Conservation (phyloP, 2,113 vertebrate genomes). For the Tyto alba region DNA sequence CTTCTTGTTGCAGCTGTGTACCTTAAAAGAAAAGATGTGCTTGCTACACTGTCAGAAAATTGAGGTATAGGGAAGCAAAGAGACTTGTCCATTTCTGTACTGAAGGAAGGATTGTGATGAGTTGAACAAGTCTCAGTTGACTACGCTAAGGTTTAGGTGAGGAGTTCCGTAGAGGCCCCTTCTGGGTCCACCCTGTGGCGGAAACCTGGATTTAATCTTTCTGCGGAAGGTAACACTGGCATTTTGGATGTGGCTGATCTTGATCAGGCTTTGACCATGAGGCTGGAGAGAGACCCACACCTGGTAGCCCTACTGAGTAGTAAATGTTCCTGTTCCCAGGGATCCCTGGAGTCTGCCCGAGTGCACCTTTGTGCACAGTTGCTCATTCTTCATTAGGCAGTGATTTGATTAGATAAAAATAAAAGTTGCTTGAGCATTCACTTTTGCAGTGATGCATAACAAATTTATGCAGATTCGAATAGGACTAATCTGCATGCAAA, state of each 20-base stretch:
- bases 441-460: conserved; percentile 72
- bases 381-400: conserved; percentile 70
- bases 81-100: background rate
- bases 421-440: conserved; percentile 78
- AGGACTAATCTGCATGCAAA: conserved; percentile 74
- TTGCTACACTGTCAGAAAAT: background rate
- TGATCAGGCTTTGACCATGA: background rate
- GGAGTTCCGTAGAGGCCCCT: background rate
- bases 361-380: conserved; percentile 58
- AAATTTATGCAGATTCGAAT: conserved; percentile 75
- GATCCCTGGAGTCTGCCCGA: background rate
- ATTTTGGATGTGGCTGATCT: background rate
- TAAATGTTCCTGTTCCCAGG: background rate
- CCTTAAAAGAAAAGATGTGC: background rate
- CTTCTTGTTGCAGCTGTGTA: background rate
- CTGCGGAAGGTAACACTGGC: background rate
- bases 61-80: background rate
- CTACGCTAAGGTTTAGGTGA: background rate
- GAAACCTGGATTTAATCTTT: background rate
- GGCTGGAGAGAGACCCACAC: rapidly evolving
- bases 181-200: background rate
- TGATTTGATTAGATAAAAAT: conserved; percentile 82
- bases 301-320: background rate
- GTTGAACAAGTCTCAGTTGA: background rate
- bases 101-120: background rate